phyloP scores from a whole-genome alignment of 2,888 invertebrate species.

The Sarcophaga caerulescens region DNA sequence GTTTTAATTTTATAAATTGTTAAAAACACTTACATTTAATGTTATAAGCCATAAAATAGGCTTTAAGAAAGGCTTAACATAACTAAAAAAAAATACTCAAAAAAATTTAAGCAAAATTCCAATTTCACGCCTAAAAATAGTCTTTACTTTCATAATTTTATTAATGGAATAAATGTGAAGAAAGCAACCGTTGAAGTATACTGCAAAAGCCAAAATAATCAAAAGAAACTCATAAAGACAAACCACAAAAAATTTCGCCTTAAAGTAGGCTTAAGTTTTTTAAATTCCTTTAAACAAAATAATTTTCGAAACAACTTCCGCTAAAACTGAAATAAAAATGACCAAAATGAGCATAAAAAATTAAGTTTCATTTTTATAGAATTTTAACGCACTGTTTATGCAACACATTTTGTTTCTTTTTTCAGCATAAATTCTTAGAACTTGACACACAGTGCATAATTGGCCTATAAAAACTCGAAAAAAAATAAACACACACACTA shows the following conservation, averaged over 20 bases:
- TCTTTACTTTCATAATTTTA: neutral
- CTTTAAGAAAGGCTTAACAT: no score
- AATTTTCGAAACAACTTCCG: neutral
- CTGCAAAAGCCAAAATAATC: no score
- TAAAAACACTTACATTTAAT: no score
- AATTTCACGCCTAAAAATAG: neutral
- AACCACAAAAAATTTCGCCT: no score
- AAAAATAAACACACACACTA: neutral
- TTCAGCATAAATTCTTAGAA: constrained; percentile 40
- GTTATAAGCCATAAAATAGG: no score
- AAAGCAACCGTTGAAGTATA: no score
- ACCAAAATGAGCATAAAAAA: constrained; percentile 20
- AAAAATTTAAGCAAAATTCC: no score
- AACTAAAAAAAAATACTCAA: no score
- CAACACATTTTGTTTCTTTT: neutral
- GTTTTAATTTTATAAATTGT: no score
- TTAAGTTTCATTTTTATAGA: neutral
- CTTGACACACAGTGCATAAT: constrained; percentile 43
- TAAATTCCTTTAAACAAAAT: no score
- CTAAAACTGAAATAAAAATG: neutral
- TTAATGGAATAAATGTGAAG: neutral
- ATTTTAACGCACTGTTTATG: neutral
- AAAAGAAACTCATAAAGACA: no score
- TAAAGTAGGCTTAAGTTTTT: no score
- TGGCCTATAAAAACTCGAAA: constrained; percentile 19